These are phyloP conservation scores for Araneus ventricosus DNA, from an alignment of 1,140 invertebrate species.

Conservation along the genomic window DNA sequence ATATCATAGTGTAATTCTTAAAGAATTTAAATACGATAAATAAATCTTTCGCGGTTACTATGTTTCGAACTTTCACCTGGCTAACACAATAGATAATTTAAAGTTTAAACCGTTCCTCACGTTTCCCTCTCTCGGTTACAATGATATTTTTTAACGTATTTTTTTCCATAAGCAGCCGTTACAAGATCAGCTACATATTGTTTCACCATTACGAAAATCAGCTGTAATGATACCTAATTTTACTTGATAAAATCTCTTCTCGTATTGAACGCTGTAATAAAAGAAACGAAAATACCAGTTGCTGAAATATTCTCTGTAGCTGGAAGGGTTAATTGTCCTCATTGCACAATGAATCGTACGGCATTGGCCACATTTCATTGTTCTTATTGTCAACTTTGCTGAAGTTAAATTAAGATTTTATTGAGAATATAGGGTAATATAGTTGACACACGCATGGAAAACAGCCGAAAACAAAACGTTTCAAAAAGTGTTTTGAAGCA, in stretches of 20 bases:
- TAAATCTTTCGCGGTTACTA: too few relatives aligned
- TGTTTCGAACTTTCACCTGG: too few relatives aligned
- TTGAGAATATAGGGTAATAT: neutral
- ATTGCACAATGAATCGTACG: neutral
- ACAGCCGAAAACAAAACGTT: neutral
- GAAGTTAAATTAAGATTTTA: neutral
- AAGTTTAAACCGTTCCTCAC: neutral
- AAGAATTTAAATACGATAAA: too few relatives aligned
- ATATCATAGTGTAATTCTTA: too few relatives aligned
- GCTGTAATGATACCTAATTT: neutral
- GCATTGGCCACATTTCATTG: conserved; percentile 4
- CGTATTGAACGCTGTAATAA: neutral
- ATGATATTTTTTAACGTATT: neutral
- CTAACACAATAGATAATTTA: neutral
- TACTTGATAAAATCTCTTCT: neutral
- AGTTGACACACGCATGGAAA: neutral
- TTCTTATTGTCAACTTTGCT: neutral
- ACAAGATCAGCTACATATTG: neutral
- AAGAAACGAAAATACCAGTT: neutral
- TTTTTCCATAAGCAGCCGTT: neutral
- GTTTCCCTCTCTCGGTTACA: neutral
- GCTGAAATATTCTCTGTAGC: neutral
- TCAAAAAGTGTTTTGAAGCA: too few relatives aligned
- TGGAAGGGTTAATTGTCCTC: conserved; percentile 1
- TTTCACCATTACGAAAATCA: conserved; percentile 25